Percentiles rank a stretch among this genome's conserved stretches.
Evolutionary conservation across 2,797 vertebrate genomes (phyloP).

Genomic region (Melanotaenia maccullochi): DNA sequence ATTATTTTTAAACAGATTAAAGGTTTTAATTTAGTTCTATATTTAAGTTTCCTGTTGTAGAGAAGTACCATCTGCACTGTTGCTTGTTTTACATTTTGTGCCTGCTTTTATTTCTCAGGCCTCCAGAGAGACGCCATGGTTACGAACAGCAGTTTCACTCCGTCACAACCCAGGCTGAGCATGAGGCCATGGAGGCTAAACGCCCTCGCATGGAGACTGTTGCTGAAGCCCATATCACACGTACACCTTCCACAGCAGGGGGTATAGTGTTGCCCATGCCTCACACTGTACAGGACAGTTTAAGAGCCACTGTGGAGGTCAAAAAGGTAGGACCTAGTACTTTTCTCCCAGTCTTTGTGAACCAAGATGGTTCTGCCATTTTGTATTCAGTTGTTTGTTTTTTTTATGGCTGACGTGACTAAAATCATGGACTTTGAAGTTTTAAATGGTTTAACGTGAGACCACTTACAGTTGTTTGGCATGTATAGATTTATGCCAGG

Average conservation of each 20-base stretch:
- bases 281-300: conserved; percentile 89
- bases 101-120: conserved; percentile 79
- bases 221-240: conserved; percentile 89
- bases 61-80: conserved; percentile 4
- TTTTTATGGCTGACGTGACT: not conserved
- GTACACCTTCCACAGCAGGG: conserved; percentile 80
- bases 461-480: not conserved
- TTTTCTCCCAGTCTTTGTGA: not conserved
- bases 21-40: not conserved
- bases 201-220: conserved; percentile 93
- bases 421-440: not conserved
- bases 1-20: too few relatives aligned
- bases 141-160: conserved; percentile 94
- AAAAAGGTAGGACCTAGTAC: conserved; percentile 89
- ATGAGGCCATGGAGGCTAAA: conserved; percentile 92
- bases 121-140: conserved; percentile 94
- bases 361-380: not conserved
- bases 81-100: conserved; percentile 20
- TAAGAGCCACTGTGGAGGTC: conserved; percentile 87
- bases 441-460: not conserved
- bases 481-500: not conserved
- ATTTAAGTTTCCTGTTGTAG: not conserved
- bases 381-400: not conserved
- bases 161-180: conserved; percentile 86
- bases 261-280: conserved; percentile 87